Percentiles rank a stretch among this genome's conserved stretches.
Evolutionary conservation across 2,113 vertebrate species (phyloP).

Genomic region (Megaptera novaeangliae): DNA sequence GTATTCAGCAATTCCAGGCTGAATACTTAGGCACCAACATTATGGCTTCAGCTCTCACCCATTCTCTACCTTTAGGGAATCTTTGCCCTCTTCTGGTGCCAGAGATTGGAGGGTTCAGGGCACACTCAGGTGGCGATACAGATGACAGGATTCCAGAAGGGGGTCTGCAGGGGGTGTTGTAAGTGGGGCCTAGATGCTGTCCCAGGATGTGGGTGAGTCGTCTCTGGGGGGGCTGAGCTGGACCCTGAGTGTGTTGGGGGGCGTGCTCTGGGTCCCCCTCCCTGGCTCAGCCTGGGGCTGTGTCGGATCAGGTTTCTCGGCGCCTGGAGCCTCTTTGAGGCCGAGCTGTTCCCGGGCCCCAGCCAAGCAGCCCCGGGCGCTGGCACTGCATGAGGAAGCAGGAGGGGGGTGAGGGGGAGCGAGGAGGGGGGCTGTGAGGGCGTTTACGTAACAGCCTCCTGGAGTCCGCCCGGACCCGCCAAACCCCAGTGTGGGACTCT

Average conservation of each 20-base stretch:
- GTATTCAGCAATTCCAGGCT: background rate
- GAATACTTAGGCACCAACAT: background rate
- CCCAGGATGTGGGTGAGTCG: background rate
- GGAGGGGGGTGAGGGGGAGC: constrained; percentile 6
- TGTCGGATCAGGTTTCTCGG: constrained; percentile 76
- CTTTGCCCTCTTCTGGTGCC: background rate
- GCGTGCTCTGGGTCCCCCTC: constrained; percentile 34
- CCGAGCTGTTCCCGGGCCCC: constrained; percentile 75
- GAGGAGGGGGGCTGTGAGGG: constrained; percentile 40
- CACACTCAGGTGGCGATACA: background rate
- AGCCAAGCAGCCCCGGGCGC: constrained; percentile 76
- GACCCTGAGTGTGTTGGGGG: background rate
- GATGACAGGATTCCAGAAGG: background rate
- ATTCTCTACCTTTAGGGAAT: constrained; percentile 23
- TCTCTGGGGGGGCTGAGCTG: constrained; percentile 27
- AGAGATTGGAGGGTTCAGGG: constrained; percentile 19
- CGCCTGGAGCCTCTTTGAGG: constrained; percentile 76
- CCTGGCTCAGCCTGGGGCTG: constrained; percentile 60
- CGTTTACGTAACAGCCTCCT: constrained; percentile 75
- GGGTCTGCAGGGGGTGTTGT: background rate
- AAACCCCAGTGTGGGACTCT: constrained; percentile 54
- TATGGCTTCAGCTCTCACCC: background rate
- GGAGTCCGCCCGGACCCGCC: constrained; percentile 63
- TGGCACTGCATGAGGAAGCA: constrained; percentile 73
- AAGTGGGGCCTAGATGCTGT: background rate